These are phyloP conservation scores for Rhysida immarginata DNA, from an alignment of 1,140 invertebrate species.

Conservation along the genomic window DNA sequence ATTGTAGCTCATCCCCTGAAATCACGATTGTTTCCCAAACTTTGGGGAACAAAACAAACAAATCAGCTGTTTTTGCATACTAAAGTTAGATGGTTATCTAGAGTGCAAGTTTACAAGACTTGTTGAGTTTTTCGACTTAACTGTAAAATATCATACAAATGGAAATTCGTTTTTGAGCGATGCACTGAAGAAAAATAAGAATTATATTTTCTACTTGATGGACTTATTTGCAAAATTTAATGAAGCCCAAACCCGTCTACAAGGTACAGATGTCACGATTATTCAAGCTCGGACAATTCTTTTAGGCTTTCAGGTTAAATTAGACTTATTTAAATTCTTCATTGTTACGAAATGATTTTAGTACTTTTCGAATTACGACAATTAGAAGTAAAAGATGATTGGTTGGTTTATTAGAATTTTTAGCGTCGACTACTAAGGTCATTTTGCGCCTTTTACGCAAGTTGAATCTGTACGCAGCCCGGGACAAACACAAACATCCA, in stretches of 20 bases:
- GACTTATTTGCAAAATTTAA: conserved; percentile 15
- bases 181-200: conserved; percentile 11
- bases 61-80: conserved; percentile 8
- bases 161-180: conserved; percentile 12
- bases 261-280: conserved; percentile 13
- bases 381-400: conserved; percentile 2
- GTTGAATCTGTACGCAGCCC: too few species aligned
- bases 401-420: too few species aligned
- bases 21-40: too few species aligned
- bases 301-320: conserved; percentile 9
- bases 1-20: too few species aligned
- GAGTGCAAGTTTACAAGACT: conserved; percentile 10
- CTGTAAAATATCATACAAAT: conserved; percentile 10
- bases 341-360: conserved; percentile 7
- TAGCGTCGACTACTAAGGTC: too few species aligned
- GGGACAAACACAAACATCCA: too few species aligned
- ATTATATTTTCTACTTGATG: conserved; percentile 11
- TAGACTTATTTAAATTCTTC: conserved; percentile 12
- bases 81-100: conserved; percentile 12
- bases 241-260: conserved; percentile 12
- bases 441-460: too few species aligned
- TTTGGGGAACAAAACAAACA: too few species aligned
- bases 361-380: conserved; percentile 8
- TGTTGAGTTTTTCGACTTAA: conserved; percentile 10
- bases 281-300: conserved; percentile 9